Evolutionary conservation across 2,888 invertebrate species (phyloP).

Genomic region (Synergus gifuensis): DNA sequence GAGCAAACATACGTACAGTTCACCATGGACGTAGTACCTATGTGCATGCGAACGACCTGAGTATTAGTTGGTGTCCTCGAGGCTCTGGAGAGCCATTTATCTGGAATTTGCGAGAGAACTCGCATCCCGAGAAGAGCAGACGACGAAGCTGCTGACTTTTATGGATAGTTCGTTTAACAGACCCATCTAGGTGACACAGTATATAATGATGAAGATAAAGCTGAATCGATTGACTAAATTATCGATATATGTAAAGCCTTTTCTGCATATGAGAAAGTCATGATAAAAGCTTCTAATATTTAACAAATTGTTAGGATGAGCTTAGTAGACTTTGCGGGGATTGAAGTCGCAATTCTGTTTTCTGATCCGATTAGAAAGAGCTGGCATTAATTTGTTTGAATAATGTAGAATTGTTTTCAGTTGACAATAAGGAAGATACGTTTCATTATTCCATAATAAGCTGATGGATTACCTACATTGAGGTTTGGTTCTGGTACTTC

Average conservation of each 20-base stretch:
- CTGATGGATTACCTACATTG: constrained; percentile 64
- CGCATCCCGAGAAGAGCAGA: constrained; percentile 58
- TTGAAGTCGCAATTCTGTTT: background rate
- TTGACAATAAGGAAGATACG: constrained; percentile 35
- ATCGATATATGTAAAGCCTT: background rate
- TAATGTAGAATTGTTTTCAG: constrained; percentile 38
- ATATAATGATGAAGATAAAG: constrained; percentile 13
- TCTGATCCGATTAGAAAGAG: no score
- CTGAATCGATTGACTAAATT: background rate
- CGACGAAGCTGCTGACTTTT: constrained; percentile 62
- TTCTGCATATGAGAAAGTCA: background rate
- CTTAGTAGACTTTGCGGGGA: background rate
- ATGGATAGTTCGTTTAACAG: constrained; percentile 63
- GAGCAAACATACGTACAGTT: constrained; percentile 36
- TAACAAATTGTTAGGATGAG: background rate
- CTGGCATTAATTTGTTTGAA: background rate
- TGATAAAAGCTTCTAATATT: background rate
- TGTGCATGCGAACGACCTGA: constrained; percentile 47
- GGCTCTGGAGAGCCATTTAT: constrained; percentile 69
- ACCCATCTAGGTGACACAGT: background rate
- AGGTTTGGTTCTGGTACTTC: constrained; percentile 63
- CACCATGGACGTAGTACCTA: constrained; percentile 10
- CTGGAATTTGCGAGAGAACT: constrained; percentile 63
- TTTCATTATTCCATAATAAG: constrained; percentile 49
- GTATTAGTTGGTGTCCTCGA: constrained; percentile 69